Conservation (phyloP, 2,797 vertebrate species). For the Dallia pectoralis region DNA sequence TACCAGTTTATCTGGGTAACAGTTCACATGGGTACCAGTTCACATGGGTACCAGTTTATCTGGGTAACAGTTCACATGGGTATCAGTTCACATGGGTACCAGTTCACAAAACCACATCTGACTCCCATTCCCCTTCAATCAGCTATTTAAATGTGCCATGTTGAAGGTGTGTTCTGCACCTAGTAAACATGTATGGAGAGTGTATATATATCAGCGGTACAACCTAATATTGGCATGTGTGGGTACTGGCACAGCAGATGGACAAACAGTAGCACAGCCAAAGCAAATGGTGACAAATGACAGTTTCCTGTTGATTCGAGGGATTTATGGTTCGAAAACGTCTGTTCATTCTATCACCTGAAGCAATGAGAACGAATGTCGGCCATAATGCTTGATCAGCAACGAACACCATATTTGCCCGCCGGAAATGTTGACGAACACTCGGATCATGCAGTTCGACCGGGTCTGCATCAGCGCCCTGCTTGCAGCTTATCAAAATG, state of each 20-base stretch:
- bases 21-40: too few species aligned
- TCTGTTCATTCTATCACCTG: slow-evolving; percentile 67
- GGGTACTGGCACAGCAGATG: slow-evolving; percentile 44
- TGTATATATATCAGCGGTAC: not conserved
- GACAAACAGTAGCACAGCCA: slow-evolving; percentile 51
- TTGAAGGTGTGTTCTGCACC: too few species aligned
- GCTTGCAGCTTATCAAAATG: slow-evolving; percentile 56
- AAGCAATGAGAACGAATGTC: slow-evolving; percentile 71
- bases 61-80: too few species aligned
- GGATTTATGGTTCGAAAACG: slow-evolving; percentile 43
- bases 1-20: too few species aligned
- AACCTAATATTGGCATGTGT: slow-evolving; percentile 33
- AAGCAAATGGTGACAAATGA: slow-evolving; percentile 60
- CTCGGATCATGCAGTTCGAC: slow-evolving; percentile 66
- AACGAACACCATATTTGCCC: slow-evolving; percentile 69
- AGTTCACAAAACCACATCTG: too few species aligned
- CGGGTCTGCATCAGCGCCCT: slow-evolving; percentile 60
- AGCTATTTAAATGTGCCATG: too few species aligned
- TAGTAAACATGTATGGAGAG: slow-evolving; percentile 12
- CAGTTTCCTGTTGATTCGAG: slow-evolving; percentile 53
- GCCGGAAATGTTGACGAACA: slow-evolving; percentile 66
- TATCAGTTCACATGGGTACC: too few species aligned
- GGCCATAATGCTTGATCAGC: slow-evolving; percentile 73
- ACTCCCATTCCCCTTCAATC: too few species aligned
- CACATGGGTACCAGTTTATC: too few species aligned